Conservation (phyloP, 1,140 invertebrate species). For the Papilio helenus region DNA sequence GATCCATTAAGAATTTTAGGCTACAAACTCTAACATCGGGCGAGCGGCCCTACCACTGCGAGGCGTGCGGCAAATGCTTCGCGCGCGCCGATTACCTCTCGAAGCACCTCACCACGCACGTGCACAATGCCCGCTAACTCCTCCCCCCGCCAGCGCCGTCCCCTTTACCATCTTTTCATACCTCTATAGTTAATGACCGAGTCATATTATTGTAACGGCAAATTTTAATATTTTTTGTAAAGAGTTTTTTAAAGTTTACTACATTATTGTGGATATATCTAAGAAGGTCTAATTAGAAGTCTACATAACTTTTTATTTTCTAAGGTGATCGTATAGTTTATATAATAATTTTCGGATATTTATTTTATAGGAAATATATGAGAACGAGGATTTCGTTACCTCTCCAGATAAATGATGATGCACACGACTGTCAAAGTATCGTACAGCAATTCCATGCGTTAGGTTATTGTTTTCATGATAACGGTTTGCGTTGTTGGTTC, state of each 20-base stretch:
- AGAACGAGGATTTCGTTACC: slow-evolving; percentile 54
- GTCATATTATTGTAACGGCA: slow-evolving; percentile 71
- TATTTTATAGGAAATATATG: slow-evolving; percentile 64
- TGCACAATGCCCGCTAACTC: slow-evolving; percentile 86
- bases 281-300: slow-evolving; percentile 77
- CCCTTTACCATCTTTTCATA: slow-evolving; percentile 65
- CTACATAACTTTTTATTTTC: slow-evolving; percentile 73
- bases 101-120: slow-evolving; percentile 94
- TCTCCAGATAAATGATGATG: slow-evolving; percentile 54
- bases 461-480: neutral
- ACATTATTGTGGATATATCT: slow-evolving; percentile 66
- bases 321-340: slow-evolving; percentile 74
- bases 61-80: slow-evolving; percentile 95
- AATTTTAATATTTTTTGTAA: slow-evolving; percentile 80
- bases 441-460: slow-evolving; percentile 32
- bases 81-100: slow-evolving; percentile 94
- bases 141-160: slow-evolving; percentile 57
- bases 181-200: slow-evolving; percentile 73
- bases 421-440: slow-evolving; percentile 41
- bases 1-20: no score
- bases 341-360: slow-evolving; percentile 75
- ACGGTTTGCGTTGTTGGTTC: neutral
- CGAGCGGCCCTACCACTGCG: slow-evolving; percentile 94
- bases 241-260: slow-evolving; percentile 80
- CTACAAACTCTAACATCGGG: no score